A percentile compares a stretch with the other conserved stretches of the same genome.
phyloP scores from a whole-genome alignment of 2,797 vertebrate species.

The Tolypeutes matacus region DNA sequence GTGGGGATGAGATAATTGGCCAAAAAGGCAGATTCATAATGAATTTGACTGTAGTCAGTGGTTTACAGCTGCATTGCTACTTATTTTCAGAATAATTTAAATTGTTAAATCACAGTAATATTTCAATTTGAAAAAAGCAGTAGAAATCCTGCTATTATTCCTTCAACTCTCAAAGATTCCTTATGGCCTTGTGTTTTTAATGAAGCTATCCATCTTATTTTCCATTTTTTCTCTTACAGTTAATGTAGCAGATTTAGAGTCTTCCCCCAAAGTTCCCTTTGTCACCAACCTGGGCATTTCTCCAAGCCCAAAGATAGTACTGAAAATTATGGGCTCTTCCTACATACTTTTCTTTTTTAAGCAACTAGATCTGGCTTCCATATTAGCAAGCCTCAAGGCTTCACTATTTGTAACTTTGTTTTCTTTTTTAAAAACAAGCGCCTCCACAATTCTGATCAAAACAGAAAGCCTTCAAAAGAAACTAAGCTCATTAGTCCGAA shows the following conservation, averaged over 20 bases:
- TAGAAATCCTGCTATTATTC: constrained; percentile 66
- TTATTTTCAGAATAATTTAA: constrained; percentile 68
- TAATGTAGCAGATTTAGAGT: constrained; percentile 82
- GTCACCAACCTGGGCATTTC: constrained; percentile 88
- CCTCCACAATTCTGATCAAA: constrained; percentile 79
- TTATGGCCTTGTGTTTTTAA: constrained; percentile 70
- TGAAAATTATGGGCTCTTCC: constrained; percentile 91
- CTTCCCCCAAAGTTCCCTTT: constrained; percentile 84
- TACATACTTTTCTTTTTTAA: constrained; percentile 89
- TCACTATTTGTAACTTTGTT: constrained; percentile 71
- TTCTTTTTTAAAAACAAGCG: constrained; percentile 82
- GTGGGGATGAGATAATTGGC: background rate
- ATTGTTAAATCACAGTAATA: constrained; percentile 72
- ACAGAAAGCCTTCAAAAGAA: constrained; percentile 77
- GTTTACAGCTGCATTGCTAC: constrained; percentile 36
- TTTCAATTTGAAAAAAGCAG: constrained; percentile 72
- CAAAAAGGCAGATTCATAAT: background rate
- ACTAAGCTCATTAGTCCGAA: constrained; percentile 70
- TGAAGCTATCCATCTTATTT: constrained; percentile 78
- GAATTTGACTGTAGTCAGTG: constrained; percentile 45
- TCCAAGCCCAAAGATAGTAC: constrained; percentile 89
- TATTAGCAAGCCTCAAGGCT: constrained; percentile 86
- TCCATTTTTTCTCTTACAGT: constrained; percentile 79
- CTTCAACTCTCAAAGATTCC: constrained; percentile 56
- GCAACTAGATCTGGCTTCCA: constrained; percentile 84